Conservation (phyloP, 1,140 invertebrate species). For the Papilio xuthus region DNA sequence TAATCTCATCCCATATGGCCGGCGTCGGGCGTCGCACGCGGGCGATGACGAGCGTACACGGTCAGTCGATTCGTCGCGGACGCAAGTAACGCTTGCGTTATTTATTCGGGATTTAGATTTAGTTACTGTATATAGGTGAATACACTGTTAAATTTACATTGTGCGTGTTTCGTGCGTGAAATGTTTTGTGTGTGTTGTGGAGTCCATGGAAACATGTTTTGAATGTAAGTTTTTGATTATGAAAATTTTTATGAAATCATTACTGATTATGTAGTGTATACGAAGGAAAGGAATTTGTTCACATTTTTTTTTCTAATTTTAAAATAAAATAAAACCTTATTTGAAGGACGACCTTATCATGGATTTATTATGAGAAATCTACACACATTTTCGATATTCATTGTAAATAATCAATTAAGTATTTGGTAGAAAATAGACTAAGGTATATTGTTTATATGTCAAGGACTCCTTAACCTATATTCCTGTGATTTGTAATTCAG, state of each 20-base stretch:
- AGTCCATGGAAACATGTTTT: slow-evolving; percentile 34
- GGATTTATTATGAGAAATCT: not conserved
- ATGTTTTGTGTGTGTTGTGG: slow-evolving; percentile 43
- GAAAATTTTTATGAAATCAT: not conserved
- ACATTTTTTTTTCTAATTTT: not conserved
- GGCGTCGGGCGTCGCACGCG: slow-evolving; percentile 15
- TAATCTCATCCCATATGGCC: slow-evolving; percentile 45
- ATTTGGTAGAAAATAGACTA: slow-evolving; percentile 19
- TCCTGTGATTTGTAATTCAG: slow-evolving; percentile 39
- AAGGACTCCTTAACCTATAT: slow-evolving; percentile 67
- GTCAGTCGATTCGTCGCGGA: slow-evolving; percentile 61
- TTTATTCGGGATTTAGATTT: slow-evolving; percentile 18
- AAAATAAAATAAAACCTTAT: no score
- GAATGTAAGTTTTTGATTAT: slow-evolving; percentile 48
- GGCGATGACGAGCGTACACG: slow-evolving; percentile 52
- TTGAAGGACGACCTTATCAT: no score
- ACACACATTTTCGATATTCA: slow-evolving; percentile 29
- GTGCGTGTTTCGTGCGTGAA: slow-evolving; percentile 42
- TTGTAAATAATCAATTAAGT: slow-evolving; percentile 34
- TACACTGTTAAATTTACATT: not conserved
- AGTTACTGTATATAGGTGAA: not conserved
- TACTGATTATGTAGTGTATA: not conserved
- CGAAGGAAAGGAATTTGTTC: not conserved
- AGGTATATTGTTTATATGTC: slow-evolving; percentile 44
- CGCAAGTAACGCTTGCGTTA: slow-evolving; percentile 52